A percentile compares a stretch with the other conserved stretches of the same genome.
phyloP scores from a whole-genome alignment of 2,797 vertebrate species.

The Leptodactylus fallax region DNA sequence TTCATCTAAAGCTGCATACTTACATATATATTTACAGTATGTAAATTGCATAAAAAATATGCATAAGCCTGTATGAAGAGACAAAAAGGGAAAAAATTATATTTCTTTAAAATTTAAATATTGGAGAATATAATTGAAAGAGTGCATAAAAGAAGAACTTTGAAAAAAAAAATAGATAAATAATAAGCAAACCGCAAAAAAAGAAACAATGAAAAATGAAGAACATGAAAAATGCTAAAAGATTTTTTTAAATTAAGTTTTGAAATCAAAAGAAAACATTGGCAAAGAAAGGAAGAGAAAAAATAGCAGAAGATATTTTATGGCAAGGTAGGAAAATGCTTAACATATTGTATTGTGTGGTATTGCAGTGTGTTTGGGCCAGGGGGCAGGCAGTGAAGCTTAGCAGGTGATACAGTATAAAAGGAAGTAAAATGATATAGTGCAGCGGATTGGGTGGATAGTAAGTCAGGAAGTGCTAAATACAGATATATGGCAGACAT shows the following conservation, averaged over 20 bases:
- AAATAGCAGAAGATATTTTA: not conserved
- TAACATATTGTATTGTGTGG: not conserved
- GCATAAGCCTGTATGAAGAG: too few species aligned
- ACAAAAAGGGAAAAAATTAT: not conserved
- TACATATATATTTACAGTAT: not conserved
- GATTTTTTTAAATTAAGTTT: too few species aligned
- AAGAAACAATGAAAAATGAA: not conserved
- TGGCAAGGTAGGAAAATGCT: not conserved
- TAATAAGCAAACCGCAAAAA: not conserved
- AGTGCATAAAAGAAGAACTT: not conserved
- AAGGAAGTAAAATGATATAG: conserved; percentile 12
- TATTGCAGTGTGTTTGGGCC: not conserved
- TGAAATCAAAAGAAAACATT: not conserved
- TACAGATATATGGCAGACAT: conserved; percentile 44
- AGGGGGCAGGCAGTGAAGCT: conserved; percentile 44
- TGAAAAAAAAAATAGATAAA: not conserved
- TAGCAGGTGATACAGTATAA: conserved; percentile 27
- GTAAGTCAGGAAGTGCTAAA: conserved; percentile 46
- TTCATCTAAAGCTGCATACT: not conserved
- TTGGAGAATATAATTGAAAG: not conserved
- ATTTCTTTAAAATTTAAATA: not conserved
- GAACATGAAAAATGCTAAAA: too few species aligned
- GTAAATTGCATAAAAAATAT: not conserved
- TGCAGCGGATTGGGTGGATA: conserved; percentile 16
- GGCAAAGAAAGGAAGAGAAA: not conserved